phyloP scores from a whole-genome alignment of 2,113 vertebrate species.

The Clinocottus analis region DNA sequence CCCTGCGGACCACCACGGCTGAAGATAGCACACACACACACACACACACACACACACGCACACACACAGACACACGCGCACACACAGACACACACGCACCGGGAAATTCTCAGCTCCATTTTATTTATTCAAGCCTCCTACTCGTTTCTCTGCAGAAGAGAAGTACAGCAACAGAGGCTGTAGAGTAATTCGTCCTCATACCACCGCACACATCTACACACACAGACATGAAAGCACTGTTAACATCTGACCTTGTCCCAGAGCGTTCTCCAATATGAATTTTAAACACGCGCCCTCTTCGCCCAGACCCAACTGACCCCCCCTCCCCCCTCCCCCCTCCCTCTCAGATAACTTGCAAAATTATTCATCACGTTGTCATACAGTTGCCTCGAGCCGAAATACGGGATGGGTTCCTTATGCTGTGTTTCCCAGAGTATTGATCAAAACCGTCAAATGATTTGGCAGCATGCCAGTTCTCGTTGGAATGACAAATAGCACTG shows the following conservation, averaged over 20 bases:
- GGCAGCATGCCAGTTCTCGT: constrained; percentile 17
- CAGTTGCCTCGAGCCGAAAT: constrained; percentile 50
- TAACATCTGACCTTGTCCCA: constrained; percentile 59
- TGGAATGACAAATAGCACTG: constrained; percentile 29
- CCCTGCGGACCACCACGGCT: constrained; percentile 36
- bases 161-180: constrained; percentile 34
- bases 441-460: constrained; percentile 51
- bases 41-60: constrained; percentile 23
- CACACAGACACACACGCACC: constrained; percentile 31
- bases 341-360: constrained; percentile 46
- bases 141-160: constrained; percentile 46
- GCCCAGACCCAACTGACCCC: constrained; percentile 26
- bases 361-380: constrained; percentile 52
- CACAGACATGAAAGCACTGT: constrained; percentile 31
- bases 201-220: background rate
- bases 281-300: constrained; percentile 51
- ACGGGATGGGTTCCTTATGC: constrained; percentile 25
- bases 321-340: too few relatives aligned
- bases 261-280: constrained; percentile 48
- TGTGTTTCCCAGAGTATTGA: constrained; percentile 55
- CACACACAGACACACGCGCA: constrained; percentile 26
- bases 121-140: constrained; percentile 67
- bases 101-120: constrained; percentile 51
- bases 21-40: constrained; percentile 31
- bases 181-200: constrained; percentile 46